Conservation (phyloP, 2,888 invertebrate genomes). For the Clanis bilineata region DNA sequence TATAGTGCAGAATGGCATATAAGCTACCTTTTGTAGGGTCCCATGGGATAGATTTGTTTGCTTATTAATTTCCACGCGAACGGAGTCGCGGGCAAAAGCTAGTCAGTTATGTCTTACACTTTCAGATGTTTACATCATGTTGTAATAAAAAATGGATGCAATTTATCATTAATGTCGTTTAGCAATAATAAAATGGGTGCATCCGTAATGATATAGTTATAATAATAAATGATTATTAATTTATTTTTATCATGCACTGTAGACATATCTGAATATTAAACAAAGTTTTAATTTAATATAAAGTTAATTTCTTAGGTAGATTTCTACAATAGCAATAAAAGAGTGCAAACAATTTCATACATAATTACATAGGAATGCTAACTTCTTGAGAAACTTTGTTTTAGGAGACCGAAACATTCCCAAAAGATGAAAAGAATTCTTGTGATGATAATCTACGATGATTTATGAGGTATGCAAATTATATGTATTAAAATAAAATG, state of each 20-base stretch:
- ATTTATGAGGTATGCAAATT: constrained; percentile 12
- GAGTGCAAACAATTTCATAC: background rate
- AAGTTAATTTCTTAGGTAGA: too few relatives aligned
- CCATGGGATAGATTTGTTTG: too few relatives aligned
- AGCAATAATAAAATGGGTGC: background rate
- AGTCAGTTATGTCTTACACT: too few relatives aligned
- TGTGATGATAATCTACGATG: constrained; percentile 7
- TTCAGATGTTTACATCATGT: background rate
- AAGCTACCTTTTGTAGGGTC: too few relatives aligned
- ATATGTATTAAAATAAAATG: constrained; percentile 2
- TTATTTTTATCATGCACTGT: background rate
- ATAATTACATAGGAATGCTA: constrained; percentile 4
- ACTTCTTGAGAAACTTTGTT: background rate
- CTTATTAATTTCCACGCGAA: too few relatives aligned
- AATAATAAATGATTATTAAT: background rate
- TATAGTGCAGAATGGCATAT: too few relatives aligned
- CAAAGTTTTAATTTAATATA: background rate
- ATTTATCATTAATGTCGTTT: background rate
- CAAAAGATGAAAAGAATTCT: constrained; percentile 4
- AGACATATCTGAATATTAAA: background rate
- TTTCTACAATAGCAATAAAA: background rate
- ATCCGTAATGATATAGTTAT: background rate
- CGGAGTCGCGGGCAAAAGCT: too few relatives aligned
- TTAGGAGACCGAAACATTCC: background rate
- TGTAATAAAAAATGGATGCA: background rate